Percentiles rank a stretch among this genome's conserved stretches.
phyloP scores from a whole-genome alignment of 23 tunicate species.

The Phallusia fumigata region DNA sequence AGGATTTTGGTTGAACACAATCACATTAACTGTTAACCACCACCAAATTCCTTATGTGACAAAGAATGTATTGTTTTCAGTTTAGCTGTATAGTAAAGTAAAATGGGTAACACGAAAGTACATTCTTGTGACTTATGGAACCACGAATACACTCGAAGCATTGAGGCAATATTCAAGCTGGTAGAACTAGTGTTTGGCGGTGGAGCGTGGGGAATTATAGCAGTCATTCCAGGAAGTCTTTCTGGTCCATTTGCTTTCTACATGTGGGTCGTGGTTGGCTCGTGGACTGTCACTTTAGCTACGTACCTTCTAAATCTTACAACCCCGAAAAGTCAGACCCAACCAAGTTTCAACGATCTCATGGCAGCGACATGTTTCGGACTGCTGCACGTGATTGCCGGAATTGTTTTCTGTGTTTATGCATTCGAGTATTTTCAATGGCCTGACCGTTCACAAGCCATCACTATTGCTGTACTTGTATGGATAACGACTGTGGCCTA shows the following conservation, averaged over 20 bases:
- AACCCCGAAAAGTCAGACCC: not conserved
- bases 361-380: not conserved
- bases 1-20: too few relatives aligned
- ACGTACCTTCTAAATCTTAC: slow-evolving; percentile 7
- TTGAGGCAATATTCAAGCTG: slow-evolving; percentile 12
- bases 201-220: slow-evolving; percentile 35
- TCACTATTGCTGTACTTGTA: not conserved
- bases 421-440: not conserved
- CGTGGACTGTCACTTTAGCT: slow-evolving; percentile 24
- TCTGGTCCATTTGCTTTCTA: slow-evolving; percentile 24
- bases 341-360: not conserved
- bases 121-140: slow-evolving; percentile 20
- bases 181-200: slow-evolving; percentile 35
- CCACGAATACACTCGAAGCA: slow-evolving; percentile 10
- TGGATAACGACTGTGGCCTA: not conserved
- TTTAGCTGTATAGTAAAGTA: not conserved
- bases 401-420: not conserved
- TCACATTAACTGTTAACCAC: too few relatives aligned
- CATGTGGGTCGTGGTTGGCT: slow-evolving; percentile 34
- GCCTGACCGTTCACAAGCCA: not conserved
- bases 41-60: too few relatives aligned
- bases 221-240: not conserved
- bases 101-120: not conserved
- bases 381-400: not conserved
- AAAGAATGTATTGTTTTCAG: too few relatives aligned